Evolutionary conservation across 2,797 vertebrate species (phyloP).

Genomic region (Mormyrops boulengeri): DNA sequence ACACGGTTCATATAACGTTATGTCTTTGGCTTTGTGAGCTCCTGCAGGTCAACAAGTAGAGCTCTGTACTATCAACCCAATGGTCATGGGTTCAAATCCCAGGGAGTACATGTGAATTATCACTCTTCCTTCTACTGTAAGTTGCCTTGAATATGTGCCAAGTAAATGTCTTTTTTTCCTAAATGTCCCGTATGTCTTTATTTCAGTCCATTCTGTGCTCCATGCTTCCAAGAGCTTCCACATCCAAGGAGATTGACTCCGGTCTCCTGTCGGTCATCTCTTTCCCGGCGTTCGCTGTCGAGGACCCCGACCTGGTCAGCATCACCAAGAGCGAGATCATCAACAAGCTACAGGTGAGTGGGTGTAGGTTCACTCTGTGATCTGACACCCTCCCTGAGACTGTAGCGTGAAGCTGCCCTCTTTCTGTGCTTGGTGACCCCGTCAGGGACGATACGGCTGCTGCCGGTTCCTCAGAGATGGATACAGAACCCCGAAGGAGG

Average conservation of each 20-base stretch:
- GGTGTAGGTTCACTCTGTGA: background rate
- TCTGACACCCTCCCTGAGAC: background rate
- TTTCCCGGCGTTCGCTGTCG: constrained; percentile 93
- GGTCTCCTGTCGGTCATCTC: constrained; percentile 94
- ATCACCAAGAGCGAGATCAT: constrained; percentile 94
- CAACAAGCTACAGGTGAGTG: constrained; percentile 83
- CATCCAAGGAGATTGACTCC: constrained; percentile 96
- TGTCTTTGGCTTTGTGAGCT: background rate
- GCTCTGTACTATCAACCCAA: background rate
- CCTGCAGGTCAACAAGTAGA: too few species aligned
- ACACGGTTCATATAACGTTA: background rate
- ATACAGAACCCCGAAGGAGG: constrained; percentile 94
- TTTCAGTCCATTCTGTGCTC: constrained; percentile 91
- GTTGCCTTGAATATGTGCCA: background rate
- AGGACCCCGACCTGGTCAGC: constrained; percentile 83
- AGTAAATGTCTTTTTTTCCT: background rate
- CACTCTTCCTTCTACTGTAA: background rate
- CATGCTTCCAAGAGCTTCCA: constrained; percentile 93
- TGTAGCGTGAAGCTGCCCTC: background rate
- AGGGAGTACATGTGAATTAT: background rate
- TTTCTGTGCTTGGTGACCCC: constrained; percentile 13
- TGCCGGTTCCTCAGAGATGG: constrained; percentile 95
- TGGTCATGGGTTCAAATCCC: background rate
- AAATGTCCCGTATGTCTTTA: background rate
- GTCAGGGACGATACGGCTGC: constrained; percentile 91